phyloP scores from a whole-genome alignment of 2,113 vertebrate species.

The Leiothrix lutea region DNA sequence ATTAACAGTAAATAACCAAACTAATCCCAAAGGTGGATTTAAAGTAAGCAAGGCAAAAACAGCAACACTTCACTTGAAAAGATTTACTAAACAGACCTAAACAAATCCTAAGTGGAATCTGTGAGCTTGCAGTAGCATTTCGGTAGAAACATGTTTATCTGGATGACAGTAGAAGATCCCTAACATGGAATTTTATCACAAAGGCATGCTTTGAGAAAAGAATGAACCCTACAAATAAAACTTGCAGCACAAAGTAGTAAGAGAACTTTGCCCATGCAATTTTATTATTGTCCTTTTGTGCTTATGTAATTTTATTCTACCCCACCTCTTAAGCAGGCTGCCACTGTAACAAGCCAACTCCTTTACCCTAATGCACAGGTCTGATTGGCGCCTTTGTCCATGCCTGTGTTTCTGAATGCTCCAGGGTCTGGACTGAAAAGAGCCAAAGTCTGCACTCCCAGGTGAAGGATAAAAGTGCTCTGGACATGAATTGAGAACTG shows the following conservation, averaged over 20 bases:
- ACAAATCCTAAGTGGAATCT: neutral
- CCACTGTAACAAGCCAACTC: neutral
- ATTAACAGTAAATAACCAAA: constrained; percentile 31
- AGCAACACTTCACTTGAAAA: constrained; percentile 9
- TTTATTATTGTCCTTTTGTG: neutral
- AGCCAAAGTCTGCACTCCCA: accelerated
- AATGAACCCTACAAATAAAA: neutral
- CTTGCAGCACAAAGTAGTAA: neutral
- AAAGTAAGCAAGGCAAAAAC: constrained; percentile 41
- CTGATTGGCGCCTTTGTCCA: neutral
- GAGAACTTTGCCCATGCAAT: neutral
- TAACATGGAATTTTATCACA: neutral
- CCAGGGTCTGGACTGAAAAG: neutral
- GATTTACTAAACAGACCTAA: neutral
- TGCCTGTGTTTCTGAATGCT: neutral
- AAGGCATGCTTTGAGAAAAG: neutral
- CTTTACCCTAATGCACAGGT: neutral
- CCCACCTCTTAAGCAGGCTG: neutral
- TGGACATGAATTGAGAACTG: neutral
- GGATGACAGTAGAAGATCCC: neutral
- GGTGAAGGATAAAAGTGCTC: neutral
- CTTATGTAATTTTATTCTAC: neutral
- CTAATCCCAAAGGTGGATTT: neutral
- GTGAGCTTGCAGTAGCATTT: neutral
- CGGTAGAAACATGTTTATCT: neutral